A percentile compares a stretch with the other conserved stretches of the same genome.
phyloP scores from a whole-genome alignment of 2,888 invertebrate species.

The Hydropsyche betteni region DNA sequence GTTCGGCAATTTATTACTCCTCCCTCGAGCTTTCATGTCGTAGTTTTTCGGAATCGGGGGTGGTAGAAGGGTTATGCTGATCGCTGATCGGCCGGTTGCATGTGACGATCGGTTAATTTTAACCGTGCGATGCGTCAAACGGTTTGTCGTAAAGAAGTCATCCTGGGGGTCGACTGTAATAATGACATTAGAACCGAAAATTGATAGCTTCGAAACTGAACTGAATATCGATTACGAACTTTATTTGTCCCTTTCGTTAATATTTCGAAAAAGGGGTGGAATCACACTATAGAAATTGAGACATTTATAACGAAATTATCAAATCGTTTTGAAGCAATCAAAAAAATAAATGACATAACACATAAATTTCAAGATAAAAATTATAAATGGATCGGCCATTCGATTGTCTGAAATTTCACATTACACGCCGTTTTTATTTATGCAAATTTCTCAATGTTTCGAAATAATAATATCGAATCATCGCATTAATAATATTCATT shows the following conservation, averaged over 20 bases:
- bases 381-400: no score
- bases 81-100: constrained; percentile 40
- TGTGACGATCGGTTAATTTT: constrained; percentile 41
- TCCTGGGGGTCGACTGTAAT: constrained; percentile 13
- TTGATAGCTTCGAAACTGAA: constrained; percentile 27
- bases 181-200: constrained; percentile 29
- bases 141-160: constrained; percentile 37
- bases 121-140: constrained; percentile 38
- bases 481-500: no score
- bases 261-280: constrained; percentile 3
- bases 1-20: constrained; percentile 48
- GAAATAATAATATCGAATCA: no score
- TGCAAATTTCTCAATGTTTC: no score
- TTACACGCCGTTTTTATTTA: no score
- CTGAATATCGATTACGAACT: constrained; percentile 16
- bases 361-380: no score
- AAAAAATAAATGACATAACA: no score
- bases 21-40: not conserved
- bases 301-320: no score
- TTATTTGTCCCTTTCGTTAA: constrained; percentile 7
- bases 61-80: constrained; percentile 17
- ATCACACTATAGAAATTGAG: no score
- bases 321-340: no score
- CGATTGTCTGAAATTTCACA: no score
- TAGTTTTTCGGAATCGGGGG: constrained; percentile 14